Percentiles rank a stretch among this genome's conserved stretches.
Conservation (phyloP, 2,113 vertebrate species). For the Sturnira hondurensis region DNA sequence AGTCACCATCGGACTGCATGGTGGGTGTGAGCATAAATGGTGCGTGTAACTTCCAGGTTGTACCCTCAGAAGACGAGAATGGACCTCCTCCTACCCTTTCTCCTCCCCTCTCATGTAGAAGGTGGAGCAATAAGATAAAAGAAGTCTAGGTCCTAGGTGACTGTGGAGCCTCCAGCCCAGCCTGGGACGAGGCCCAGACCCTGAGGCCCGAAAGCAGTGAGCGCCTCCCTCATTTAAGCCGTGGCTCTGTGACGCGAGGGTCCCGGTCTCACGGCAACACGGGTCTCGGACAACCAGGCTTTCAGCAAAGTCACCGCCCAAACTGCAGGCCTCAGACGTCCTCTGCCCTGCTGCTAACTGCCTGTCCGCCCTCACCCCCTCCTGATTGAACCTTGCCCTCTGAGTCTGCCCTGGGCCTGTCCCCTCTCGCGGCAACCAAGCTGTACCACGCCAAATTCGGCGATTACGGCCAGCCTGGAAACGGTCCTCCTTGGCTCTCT, state of each 20-base stretch:
- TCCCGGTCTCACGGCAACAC: fast-evolving
- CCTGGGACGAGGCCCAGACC: background rate
- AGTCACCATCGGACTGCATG: background rate
- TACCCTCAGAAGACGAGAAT: background rate
- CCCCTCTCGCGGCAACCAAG: background rate
- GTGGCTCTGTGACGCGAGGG: fast-evolving
- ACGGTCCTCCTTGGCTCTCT: background rate
- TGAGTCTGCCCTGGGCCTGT: no score
- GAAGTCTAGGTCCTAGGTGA: background rate
- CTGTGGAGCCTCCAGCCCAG: background rate
- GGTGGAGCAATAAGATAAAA: background rate
- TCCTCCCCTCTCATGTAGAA: background rate
- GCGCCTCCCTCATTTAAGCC: background rate
- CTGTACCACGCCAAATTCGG: background rate
- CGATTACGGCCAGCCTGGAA: background rate
- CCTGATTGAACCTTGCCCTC: background rate
- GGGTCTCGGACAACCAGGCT: background rate
- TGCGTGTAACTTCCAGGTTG: background rate
- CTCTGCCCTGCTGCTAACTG: background rate
- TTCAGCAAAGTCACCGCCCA: background rate
- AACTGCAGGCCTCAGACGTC: background rate
- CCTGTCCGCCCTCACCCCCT: fast-evolving
- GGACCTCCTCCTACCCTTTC: no score
- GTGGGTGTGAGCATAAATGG: background rate
- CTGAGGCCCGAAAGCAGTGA: background rate